Conservation (phyloP, 1,140 invertebrate genomes). For the Acromyrmex charruanus region DNA sequence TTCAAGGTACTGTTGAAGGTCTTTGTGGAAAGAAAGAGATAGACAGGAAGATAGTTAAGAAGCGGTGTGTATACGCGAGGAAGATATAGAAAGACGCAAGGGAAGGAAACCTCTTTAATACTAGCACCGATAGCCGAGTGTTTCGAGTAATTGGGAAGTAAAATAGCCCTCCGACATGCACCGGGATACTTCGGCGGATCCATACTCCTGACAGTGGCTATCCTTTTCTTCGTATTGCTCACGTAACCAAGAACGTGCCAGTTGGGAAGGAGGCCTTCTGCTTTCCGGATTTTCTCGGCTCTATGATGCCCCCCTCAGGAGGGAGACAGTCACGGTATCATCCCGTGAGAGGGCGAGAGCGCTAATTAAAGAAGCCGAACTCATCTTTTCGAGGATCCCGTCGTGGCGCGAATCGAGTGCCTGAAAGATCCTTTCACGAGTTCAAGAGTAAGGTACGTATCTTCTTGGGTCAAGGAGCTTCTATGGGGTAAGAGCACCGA, state of each 20-base stretch:
- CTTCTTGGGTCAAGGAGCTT: slow-evolving; percentile 60
- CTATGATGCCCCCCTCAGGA: background rate
- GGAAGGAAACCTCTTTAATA: slow-evolving; percentile 68
- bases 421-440: slow-evolving; percentile 63
- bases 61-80: background rate
- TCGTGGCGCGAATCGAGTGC: slow-evolving; percentile 51
- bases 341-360: slow-evolving; percentile 47
- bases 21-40: slow-evolving; percentile 10
- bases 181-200: background rate
- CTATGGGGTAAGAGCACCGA: slow-evolving; percentile 54
- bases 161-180: slow-evolving; percentile 76
- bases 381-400: slow-evolving; percentile 57
- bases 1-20: slow-evolving; percentile 13
- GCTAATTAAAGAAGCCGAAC: slow-evolving; percentile 76
- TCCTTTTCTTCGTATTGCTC: slow-evolving; percentile 41
- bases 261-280: background rate
- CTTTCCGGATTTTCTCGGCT: slow-evolving; percentile 28
- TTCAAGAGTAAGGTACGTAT: slow-evolving; percentile 53
- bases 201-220: background rate
- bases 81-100: background rate
- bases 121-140: slow-evolving; percentile 70
- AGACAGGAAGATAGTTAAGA: background rate
- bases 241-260: slow-evolving; percentile 14
- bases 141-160: slow-evolving; percentile 81
- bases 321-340: slow-evolving; percentile 30